Conservation (phyloP, 2,888 invertebrate genomes). For the Tillus elongatus region DNA sequence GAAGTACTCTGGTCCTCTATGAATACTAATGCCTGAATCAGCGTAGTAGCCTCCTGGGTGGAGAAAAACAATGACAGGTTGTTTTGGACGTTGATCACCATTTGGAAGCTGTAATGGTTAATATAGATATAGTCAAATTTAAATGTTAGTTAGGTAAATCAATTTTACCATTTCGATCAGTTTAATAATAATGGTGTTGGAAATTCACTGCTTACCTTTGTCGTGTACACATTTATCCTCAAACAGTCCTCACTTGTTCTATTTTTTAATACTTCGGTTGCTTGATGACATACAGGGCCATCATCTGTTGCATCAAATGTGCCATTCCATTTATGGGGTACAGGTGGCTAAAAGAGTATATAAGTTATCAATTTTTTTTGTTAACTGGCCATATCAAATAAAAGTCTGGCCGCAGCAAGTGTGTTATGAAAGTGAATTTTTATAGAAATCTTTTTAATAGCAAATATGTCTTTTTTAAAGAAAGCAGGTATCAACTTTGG, state of each 20-base stretch:
- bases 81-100: slow-evolving; percentile 24
- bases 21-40: slow-evolving; percentile 47
- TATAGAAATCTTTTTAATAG: too few relatives aligned
- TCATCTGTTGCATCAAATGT: slow-evolving; percentile 32
- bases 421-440: too few relatives aligned
- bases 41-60: slow-evolving; percentile 56
- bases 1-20: slow-evolving; percentile 48
- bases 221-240: slow-evolving; percentile 52
- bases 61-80: slow-evolving; percentile 55
- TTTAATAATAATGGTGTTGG: slow-evolving; percentile 1
- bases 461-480: too few relatives aligned
- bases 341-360: slow-evolving; percentile 31
- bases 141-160: too few relatives aligned
- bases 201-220: slow-evolving; percentile 30
- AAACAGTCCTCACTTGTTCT: slow-evolving; percentile 53
- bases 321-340: slow-evolving; percentile 30
- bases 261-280: slow-evolving; percentile 23
- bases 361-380: too few relatives aligned
- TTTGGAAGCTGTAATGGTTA: slow-evolving; percentile 26
- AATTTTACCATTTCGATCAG: too few relatives aligned
- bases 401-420: too few relatives aligned
- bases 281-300: slow-evolving; percentile 33
- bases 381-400: too few relatives aligned
- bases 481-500: too few relatives aligned
- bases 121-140: too few relatives aligned